Conservation (phyloP, 2,888 invertebrate genomes). For the Odontomyia ornata region DNA sequence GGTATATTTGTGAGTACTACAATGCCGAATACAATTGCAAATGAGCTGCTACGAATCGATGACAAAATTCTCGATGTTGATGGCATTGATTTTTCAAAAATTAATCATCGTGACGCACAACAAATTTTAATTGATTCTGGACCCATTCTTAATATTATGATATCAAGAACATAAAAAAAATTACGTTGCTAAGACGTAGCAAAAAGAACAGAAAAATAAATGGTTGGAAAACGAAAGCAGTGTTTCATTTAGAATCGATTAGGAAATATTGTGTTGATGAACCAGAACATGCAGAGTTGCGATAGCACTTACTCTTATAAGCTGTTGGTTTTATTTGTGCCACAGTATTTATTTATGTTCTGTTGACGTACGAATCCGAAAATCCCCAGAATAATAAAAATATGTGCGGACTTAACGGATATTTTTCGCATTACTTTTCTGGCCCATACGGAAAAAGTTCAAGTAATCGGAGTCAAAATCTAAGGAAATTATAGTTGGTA, state of each 20-base stretch:
- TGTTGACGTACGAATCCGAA: too few relatives aligned
- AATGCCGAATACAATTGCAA: constrained; percentile 57
- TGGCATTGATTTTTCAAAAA: constrained; percentile 61
- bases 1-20: constrained; percentile 60
- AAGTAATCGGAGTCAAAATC: too few relatives aligned
- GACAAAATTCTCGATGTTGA: constrained; percentile 62
- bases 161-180: constrained; percentile 58
- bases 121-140: constrained; percentile 58
- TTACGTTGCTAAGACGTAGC: neutral
- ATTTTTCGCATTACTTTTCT: too few relatives aligned
- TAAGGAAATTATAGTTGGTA: too few relatives aligned
- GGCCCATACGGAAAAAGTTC: too few relatives aligned
- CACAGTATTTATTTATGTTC: too few relatives aligned
- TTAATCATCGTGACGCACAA: constrained; percentile 58
- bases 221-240: neutral
- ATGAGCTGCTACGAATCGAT: constrained; percentile 55
- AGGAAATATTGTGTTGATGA: too few relatives aligned
- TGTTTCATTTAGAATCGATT: neutral
- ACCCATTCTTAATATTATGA: constrained; percentile 60
- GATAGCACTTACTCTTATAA: too few relatives aligned
- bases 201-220: neutral
- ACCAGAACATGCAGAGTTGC: too few relatives aligned
- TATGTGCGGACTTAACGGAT: too few relatives aligned
- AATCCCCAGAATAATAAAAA: neutral
- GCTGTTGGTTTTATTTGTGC: too few relatives aligned